Percentiles rank a stretch among this genome's conserved stretches.
Conservation (phyloP, 2,888 invertebrate genomes). For the Cerastoderma edule region DNA sequence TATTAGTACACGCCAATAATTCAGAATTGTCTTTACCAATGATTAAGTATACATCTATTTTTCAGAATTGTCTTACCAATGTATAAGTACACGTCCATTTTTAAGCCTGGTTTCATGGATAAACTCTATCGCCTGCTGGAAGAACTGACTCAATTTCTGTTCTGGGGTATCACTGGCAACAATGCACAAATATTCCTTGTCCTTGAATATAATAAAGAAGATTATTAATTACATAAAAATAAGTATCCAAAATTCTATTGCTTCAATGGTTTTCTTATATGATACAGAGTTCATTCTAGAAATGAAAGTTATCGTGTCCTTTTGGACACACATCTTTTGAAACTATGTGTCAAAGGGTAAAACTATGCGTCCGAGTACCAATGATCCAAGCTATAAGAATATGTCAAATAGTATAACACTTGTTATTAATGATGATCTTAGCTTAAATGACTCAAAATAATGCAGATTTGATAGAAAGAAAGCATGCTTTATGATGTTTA, state of each 20-base stretch:
- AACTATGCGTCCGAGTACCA: background rate
- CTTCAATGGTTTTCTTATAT: background rate
- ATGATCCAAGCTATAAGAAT: too few species aligned
- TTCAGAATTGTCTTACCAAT: too few species aligned
- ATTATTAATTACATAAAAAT: background rate
- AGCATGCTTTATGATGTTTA: too few species aligned
- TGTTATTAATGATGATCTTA: too few species aligned
- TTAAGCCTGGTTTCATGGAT: constrained; percentile 95
- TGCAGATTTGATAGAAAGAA: too few species aligned
- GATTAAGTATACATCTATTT: too few species aligned
- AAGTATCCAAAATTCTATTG: background rate
- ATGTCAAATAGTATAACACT: too few species aligned
- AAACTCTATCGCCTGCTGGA: constrained; percentile 97
- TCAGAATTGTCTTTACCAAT: too few species aligned
- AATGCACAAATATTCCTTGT: constrained; percentile 97
- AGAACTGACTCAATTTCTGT: constrained; percentile 96
- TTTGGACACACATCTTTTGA: background rate
- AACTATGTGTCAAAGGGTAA: background rate
- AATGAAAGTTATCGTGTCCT: too few species aligned
- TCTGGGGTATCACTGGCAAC: constrained; percentile 97
- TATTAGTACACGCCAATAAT: too few species aligned
- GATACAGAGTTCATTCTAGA: too few species aligned
- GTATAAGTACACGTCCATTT: constrained; percentile 93
- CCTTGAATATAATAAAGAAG: constrained; percentile 87
- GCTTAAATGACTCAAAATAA: too few species aligned